Conservation (phyloP, 2,888 invertebrate species). For the Andrena camellia region DNA sequence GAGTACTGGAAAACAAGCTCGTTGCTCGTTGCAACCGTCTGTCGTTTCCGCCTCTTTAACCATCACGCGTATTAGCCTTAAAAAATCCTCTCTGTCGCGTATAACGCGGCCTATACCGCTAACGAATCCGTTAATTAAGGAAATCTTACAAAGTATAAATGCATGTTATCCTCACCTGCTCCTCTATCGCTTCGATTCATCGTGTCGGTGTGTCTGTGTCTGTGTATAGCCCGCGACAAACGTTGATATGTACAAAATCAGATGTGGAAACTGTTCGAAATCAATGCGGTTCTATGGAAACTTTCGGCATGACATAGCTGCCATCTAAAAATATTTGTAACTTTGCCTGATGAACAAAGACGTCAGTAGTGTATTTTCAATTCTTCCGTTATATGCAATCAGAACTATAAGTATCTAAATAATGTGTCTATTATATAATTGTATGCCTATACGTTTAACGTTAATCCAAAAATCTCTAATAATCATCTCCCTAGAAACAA, state of each 20-base stretch:
- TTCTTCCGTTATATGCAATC: slow-evolving; percentile 39
- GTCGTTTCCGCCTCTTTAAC: neutral
- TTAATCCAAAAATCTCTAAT: slow-evolving; percentile 48
- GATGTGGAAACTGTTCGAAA: slow-evolving; percentile 18
- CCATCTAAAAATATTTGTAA: slow-evolving; percentile 16
- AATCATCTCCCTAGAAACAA: slow-evolving; percentile 47
- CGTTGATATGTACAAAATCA: slow-evolving; percentile 63
- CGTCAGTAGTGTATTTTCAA: slow-evolving; percentile 19
- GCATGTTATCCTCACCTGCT: slow-evolving; percentile 22
- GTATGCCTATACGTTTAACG: slow-evolving; percentile 21
- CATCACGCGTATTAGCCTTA: slow-evolving; percentile 10
- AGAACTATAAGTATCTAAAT: slow-evolving; percentile 45
- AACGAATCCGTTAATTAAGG: slow-evolving; percentile 25
- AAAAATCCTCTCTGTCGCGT: neutral
- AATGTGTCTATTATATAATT: slow-evolving; percentile 36
- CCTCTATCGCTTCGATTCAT: slow-evolving; percentile 17
- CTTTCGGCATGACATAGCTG: slow-evolving; percentile 30
- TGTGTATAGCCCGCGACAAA: slow-evolving; percentile 15
- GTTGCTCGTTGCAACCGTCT: slow-evolving; percentile 10
- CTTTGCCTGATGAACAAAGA: slow-evolving; percentile 7
- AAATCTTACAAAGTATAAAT: slow-evolving; percentile 54
- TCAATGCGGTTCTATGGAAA: slow-evolving; percentile 26
- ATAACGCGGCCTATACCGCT: neutral
- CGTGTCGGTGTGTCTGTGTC: slow-evolving; percentile 13
- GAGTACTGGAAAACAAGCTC: slow-evolving; percentile 7